Evolutionary conservation across 2,797 vertebrate species (phyloP).

Genomic region (Sebastes miniatus): DNA sequence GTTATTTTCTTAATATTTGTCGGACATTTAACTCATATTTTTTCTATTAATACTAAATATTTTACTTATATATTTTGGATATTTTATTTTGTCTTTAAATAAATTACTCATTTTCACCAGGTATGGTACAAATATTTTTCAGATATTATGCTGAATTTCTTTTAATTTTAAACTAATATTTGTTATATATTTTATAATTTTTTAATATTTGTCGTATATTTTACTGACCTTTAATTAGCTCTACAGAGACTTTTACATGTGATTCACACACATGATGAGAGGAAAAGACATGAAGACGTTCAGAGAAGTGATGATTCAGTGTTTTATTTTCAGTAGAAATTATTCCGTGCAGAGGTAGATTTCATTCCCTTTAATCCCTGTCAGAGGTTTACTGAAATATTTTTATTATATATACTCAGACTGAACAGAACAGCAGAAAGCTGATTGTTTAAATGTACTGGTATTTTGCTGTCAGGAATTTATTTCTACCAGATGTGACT

Average conservation of each 20-base stretch:
- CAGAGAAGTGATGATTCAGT: not conserved
- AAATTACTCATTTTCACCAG: too few species aligned
- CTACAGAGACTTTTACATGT: too few species aligned
- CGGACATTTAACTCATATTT: too few species aligned
- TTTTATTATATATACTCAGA: not conserved
- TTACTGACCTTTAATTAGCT: too few species aligned
- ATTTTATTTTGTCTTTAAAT: not conserved
- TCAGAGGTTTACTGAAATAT: not conserved
- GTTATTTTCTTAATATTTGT: too few species aligned
- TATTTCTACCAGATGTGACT: not conserved
- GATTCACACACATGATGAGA: not conserved
- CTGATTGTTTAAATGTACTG: not conserved
- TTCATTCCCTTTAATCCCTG: constrained; percentile 15
- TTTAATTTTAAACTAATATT: too few species aligned
- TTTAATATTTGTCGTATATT: not conserved
- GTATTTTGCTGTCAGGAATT: not conserved
- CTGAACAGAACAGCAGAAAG: not conserved
- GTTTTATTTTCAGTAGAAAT: constrained; percentile 2
- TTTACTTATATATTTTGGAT: not conserved
- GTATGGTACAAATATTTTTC: too few species aligned
- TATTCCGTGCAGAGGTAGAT: constrained; percentile 5
- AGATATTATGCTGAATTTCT: too few species aligned
- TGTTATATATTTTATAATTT: too few species aligned
- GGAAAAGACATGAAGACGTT: not conserved
- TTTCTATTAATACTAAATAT: not conserved